phyloP scores from a whole-genome alignment of 2,113 vertebrate genomes.

The Ancistrus triradiatus region DNA sequence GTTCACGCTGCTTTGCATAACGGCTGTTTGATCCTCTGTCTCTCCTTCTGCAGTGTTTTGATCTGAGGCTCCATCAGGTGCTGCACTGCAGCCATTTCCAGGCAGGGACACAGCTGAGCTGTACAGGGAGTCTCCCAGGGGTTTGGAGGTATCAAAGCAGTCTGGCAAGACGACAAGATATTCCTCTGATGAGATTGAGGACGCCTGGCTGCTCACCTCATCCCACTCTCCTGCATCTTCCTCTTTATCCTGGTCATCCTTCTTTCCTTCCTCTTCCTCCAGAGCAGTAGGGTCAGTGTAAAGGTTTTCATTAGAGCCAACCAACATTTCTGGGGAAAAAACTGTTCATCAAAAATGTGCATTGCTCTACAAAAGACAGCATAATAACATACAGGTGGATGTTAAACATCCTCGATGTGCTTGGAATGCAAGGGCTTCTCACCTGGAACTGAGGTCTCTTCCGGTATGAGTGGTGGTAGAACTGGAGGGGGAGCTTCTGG shows the following conservation, averaged over 20 bases:
- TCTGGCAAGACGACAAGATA: constrained; percentile 93
- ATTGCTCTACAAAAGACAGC: neutral
- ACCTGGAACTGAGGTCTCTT: constrained; percentile 54
- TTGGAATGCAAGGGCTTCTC: neutral
- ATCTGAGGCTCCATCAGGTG: constrained; percentile 31
- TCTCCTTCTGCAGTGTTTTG: constrained; percentile 38
- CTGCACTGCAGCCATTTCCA: constrained; percentile 51
- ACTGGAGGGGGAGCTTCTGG: constrained; percentile 47
- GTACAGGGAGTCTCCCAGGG: constrained; percentile 90
- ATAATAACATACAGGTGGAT: neutral
- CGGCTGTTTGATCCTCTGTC: constrained; percentile 14
- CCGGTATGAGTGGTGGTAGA: constrained; percentile 35
- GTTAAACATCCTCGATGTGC: neutral
- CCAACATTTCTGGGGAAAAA: constrained; percentile 35
- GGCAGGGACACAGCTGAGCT: constrained; percentile 86
- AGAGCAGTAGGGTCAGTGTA: constrained; percentile 36
- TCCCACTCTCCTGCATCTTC: constrained; percentile 76
- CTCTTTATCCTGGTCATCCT: constrained; percentile 52
- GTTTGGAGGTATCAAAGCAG: constrained; percentile 93
- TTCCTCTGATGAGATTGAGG: constrained; percentile 87
- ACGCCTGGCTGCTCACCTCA: constrained; percentile 87
- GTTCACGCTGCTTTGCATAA: constrained; percentile 56
- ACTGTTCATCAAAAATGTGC: neutral
- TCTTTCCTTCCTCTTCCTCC: constrained; percentile 39
- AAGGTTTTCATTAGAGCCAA: constrained; percentile 49